Evolutionary conservation across 2,797 vertebrate genomes (phyloP).

Genomic region (Fistularia tabacaria): DNA sequence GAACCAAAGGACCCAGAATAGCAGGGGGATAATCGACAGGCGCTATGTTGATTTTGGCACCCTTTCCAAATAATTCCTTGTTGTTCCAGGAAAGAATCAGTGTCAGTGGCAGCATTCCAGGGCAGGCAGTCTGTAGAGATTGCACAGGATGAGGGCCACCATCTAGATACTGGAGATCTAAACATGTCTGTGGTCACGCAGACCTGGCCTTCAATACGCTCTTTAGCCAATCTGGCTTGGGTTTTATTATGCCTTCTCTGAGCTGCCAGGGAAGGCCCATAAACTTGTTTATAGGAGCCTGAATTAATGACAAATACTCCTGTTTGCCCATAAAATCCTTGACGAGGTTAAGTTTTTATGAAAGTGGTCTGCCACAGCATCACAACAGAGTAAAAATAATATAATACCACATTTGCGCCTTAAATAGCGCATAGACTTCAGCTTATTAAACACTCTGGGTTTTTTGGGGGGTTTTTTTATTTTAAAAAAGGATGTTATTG

Average conservation of each 20-base stretch:
- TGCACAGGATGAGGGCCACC: conserved; percentile 40
- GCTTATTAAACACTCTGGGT: too few relatives aligned
- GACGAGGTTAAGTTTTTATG: conserved; percentile 7
- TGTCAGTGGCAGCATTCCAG: conserved; percentile 60
- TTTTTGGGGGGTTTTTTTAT: too few relatives aligned
- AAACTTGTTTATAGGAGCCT: conserved; percentile 14
- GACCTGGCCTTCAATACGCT: conserved; percentile 49
- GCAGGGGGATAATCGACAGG: conserved; percentile 63
- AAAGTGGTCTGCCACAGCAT: neutral
- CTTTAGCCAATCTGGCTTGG: conserved; percentile 20
- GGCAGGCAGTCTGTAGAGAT: conserved; percentile 48
- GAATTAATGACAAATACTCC: conserved; percentile 10
- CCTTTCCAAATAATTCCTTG: conserved; percentile 63
- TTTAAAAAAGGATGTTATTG: neutral
- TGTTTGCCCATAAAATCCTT: conserved; percentile 22
- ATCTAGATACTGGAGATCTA: conserved; percentile 42
- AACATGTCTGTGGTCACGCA: conserved; percentile 54
- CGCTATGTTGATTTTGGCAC: conserved; percentile 59
- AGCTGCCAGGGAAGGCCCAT: conserved; percentile 7
- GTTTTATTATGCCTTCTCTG: conserved; percentile 3
- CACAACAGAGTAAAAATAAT: neutral
- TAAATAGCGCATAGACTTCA: too few relatives aligned
- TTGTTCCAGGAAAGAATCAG: conserved; percentile 55
- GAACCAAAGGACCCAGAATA: conserved; percentile 60
- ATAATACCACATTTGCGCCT: too few relatives aligned